Evolutionary conservation across 1,140 invertebrate genomes (phyloP).

Genomic region (Amyelois transitella): DNA sequence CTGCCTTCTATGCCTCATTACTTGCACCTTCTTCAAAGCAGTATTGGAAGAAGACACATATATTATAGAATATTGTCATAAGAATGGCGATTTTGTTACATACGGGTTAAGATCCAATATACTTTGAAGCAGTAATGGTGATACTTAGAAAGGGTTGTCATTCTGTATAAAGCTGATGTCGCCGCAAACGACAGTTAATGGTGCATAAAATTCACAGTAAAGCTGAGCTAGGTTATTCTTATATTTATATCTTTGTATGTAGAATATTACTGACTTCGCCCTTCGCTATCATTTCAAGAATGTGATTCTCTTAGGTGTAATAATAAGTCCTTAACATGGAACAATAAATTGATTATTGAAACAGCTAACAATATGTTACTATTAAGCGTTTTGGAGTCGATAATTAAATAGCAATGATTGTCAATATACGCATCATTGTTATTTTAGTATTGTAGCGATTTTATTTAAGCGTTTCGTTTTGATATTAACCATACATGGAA

Average conservation of each 20-base stretch:
- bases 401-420: too few species aligned
- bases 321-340: too few species aligned
- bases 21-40: slow-evolving; percentile 24
- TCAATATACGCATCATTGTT: too few species aligned
- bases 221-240: slow-evolving; percentile 25
- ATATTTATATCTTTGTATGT: slow-evolving; percentile 22
- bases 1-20: slow-evolving; percentile 30
- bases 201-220: slow-evolving; percentile 52
- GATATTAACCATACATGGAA: too few species aligned
- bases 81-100: slow-evolving; percentile 18
- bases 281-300: too few species aligned
- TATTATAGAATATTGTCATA: slow-evolving; percentile 17
- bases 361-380: too few species aligned
- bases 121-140: slow-evolving; percentile 7
- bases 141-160: slow-evolving; percentile 44
- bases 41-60: slow-evolving; percentile 31
- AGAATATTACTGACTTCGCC: neutral
- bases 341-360: too few species aligned
- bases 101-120: slow-evolving; percentile 18
- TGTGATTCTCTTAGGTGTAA: too few species aligned
- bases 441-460: too few species aligned
- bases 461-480: too few species aligned
- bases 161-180: slow-evolving; percentile 47
- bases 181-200: slow-evolving; percentile 52
- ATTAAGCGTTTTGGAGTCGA: too few species aligned